Base-by-base conservation (phyloP, 1,140 invertebrate genomes). In the Lepeophtheirus salmonis region DNA sequence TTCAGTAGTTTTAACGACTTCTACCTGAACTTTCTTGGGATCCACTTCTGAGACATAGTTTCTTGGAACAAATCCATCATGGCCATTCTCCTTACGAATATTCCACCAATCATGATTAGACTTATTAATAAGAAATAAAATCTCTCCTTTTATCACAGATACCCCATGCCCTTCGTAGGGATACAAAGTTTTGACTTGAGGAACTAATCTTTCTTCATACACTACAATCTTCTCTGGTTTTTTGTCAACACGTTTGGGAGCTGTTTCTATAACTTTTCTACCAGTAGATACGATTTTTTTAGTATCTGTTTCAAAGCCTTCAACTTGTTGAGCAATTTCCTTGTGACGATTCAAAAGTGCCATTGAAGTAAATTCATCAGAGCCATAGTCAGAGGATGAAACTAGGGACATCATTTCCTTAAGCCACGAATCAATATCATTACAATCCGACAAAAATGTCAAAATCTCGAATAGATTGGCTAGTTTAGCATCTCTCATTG, bases 31-130 rank as follows among this genome's bases (percentile, higher is more conserved):
- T 1, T 88, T 78, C 67, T 89, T 83, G 0, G 88, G 86, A 64
- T 91, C 89, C 50, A 95, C 81, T 72, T 96, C 89, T 22, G 83
- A 79, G 0, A 97, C 89, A 72, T 97, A 97, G 72, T 96, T 97
- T 0, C 91, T 90, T 0, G 95, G 95, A 1, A 96, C 91, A 73
- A 96, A 98, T 12, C 94, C 94, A 67, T 97, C 91, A 0, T 80
- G 79, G 0, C 90, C 85, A 67, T 89, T 88, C 0, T 79, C 78
- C 74, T 92, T 95, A 13, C 90, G 75, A 2, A 97, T 86, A 66
- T 86, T 89, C 95, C 95, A 98, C 94, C 95, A 98, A 71, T 98
- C 95, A 0, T 82, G 79, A 71, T 97, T 97, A 0, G 89, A 95
- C 73, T 94, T 92, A 66, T 84, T 89, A 51, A 97, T 75, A 1